Evolutionary conservation across 1,140 invertebrate species (phyloP).

Genomic region (Venustaconcha ellipsiformis): DNA sequence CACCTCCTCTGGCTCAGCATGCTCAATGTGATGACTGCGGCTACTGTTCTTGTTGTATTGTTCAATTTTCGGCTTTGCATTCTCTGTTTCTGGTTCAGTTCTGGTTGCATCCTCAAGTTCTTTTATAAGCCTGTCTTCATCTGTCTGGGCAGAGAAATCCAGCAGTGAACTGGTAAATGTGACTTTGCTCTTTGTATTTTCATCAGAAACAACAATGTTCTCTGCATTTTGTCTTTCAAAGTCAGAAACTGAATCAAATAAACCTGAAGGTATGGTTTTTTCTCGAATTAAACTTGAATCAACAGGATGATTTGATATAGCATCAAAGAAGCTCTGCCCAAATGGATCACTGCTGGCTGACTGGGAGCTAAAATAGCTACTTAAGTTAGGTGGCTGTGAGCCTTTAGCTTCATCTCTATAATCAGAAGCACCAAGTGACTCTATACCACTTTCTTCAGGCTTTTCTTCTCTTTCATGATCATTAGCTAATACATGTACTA

Average conservation of each 20-base stretch:
- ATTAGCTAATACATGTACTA: slow-evolving; percentile 2
- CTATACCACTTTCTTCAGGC: neutral
- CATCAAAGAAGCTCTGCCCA: slow-evolving; percentile 45
- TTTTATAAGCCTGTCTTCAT: neutral
- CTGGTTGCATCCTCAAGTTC: slow-evolving; percentile 20
- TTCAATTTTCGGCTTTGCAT: neutral
- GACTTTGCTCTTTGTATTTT: too few species aligned
- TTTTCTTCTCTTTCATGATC: neutral
- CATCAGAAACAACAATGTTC: too few species aligned
- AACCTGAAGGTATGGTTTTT: neutral
- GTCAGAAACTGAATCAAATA: too few species aligned
- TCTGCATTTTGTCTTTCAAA: too few species aligned
- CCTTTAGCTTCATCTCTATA: too few species aligned
- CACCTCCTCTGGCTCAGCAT: slow-evolving; percentile 9
- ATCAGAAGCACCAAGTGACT: too few species aligned
- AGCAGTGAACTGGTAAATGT: too few species aligned
- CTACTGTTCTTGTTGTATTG: neutral
- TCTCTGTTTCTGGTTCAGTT: neutral
- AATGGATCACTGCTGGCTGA: slow-evolving; percentile 22
- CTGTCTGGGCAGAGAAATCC: neutral
- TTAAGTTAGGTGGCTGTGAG: slow-evolving; percentile 20
- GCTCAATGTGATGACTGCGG: neutral
- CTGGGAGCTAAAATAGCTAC: slow-evolving; percentile 47
- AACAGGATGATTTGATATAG: slow-evolving; percentile 22
- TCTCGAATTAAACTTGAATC: neutral